Conservation (phyloP, 2,113 vertebrate species). For the Heterochromis multidens region DNA sequence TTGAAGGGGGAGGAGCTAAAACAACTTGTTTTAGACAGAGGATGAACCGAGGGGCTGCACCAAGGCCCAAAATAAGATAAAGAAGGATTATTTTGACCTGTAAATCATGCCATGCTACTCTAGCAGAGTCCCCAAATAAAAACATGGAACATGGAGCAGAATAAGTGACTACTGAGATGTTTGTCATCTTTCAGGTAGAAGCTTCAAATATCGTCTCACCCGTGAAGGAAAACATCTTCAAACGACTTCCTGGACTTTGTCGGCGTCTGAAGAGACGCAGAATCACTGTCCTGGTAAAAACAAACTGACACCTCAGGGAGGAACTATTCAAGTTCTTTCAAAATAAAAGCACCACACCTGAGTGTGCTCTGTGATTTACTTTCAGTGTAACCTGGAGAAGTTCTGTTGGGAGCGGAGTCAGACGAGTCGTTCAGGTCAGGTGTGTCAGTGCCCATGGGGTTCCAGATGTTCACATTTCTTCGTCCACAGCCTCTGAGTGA, state of each 20-base stretch:
- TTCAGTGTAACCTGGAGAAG: conserved; percentile 55
- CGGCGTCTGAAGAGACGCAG: conserved; percentile 55
- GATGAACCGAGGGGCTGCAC: neutral
- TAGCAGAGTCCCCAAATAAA: neutral
- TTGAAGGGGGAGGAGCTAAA: neutral
- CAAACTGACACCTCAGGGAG: neutral
- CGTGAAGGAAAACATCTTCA: neutral
- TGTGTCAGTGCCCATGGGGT: conserved; percentile 46
- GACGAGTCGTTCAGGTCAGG: conserved; percentile 23
- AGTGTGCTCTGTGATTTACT: neutral
- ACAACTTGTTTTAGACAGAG: neutral
- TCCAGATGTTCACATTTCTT: conserved; percentile 54
- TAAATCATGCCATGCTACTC: neutral
- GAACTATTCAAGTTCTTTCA: neutral
- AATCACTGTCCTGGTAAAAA: conserved; percentile 57
- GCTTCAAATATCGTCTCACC: neutral
- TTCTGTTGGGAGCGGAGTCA: conserved; percentile 41
- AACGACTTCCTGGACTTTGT: conserved; percentile 62
- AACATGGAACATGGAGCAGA: neutral
- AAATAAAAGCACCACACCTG: neutral
- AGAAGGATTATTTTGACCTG: neutral
- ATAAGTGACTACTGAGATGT: neutral
- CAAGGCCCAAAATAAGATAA: neutral
- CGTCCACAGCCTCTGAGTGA: conserved; percentile 41
- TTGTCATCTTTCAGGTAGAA: neutral